phyloP scores from a whole-genome alignment of 2,113 vertebrate species.

The Oriolus oriolus region DNA sequence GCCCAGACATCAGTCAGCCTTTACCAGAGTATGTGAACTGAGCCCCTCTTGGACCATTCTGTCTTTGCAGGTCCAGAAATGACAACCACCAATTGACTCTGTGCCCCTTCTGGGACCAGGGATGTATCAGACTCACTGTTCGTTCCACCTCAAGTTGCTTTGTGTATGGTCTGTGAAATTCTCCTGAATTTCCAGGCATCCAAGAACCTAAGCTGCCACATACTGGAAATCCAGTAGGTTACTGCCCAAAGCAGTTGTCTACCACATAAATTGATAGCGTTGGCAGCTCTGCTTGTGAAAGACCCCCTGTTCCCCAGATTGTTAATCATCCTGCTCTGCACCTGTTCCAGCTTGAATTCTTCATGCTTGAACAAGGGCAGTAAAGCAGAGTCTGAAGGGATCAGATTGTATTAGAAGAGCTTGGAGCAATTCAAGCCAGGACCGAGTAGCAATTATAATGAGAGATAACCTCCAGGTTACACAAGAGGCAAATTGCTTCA shows the following conservation, averaged over 20 bases:
- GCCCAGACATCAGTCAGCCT: not conserved
- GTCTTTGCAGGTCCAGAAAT: not conserved
- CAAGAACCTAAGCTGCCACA: constrained; percentile 14
- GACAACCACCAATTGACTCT: not conserved
- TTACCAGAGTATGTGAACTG: fast-evolving
- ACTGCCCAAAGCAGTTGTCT: constrained; percentile 65
- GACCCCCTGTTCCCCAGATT: constrained; percentile 54
- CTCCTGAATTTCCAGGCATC: constrained; percentile 32
- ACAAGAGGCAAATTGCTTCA: not conserved
- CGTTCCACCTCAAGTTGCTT: not conserved
- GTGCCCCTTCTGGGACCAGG: not conserved
- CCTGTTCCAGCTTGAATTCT: constrained; percentile 66
- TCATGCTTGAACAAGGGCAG: constrained; percentile 59
- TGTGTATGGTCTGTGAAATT: constrained; percentile 24
- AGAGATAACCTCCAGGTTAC: constrained; percentile 42
- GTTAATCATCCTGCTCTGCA: constrained; percentile 63
- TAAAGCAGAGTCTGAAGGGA: constrained; percentile 53
- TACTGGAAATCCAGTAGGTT: constrained; percentile 51
- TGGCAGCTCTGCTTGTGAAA: constrained; percentile 64
- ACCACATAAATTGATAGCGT: constrained; percentile 61
- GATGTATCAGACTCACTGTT: not conserved
- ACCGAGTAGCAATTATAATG: not conserved
- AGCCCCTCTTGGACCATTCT: not conserved
- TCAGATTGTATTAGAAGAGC: constrained; percentile 52
- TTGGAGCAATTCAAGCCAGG: constrained; percentile 45